These are phyloP conservation scores for Yponomeuta cagnagella DNA, from an alignment of 2,888 invertebrate genomes.

Conservation along the genomic window DNA sequence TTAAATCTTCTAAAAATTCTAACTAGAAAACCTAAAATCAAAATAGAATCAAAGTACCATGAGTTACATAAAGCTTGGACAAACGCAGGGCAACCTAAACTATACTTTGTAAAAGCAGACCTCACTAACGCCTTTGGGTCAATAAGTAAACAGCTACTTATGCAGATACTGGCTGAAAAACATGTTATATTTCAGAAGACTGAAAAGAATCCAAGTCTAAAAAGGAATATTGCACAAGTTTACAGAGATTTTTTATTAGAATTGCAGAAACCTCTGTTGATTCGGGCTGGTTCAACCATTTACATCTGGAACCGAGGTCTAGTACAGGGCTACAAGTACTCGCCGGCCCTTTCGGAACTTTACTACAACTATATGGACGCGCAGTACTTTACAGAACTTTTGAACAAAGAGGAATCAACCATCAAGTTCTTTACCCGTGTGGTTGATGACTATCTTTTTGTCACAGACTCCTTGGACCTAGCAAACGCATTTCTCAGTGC, in stretches of 20 bases:
- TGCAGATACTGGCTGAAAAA: conserved; percentile 47
- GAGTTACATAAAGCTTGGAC: conserved; percentile 47
- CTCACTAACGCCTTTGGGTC: conserved; percentile 68
- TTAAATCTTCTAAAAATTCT: conserved; percentile 46
- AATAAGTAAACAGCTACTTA: conserved; percentile 50
- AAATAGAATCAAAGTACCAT: conserved; percentile 45
- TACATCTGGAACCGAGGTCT: conserved; percentile 65
- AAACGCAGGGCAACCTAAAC: conserved; percentile 43
- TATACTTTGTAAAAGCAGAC: conserved; percentile 67
- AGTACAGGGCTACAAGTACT: conserved; percentile 67
- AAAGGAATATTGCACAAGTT: conserved; percentile 45
- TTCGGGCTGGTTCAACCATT: conserved; percentile 63
- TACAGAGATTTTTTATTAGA: conserved; percentile 55
- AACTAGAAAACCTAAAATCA: conserved; percentile 33
- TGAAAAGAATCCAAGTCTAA: conserved; percentile 38
- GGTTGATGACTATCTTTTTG: conserved; percentile 68
- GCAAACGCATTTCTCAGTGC: conserved; percentile 51
- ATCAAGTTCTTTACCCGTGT: conserved; percentile 55
- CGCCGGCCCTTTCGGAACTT: conserved; percentile 66
- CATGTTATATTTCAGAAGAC: conserved; percentile 39
- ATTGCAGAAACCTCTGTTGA: conserved; percentile 50
- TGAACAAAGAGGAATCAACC: conserved; percentile 29
- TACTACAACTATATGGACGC: conserved; percentile 60
- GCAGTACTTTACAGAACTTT: conserved; percentile 42
- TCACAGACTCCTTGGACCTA: conserved; percentile 55